Percentiles rank a stretch among this genome's conserved stretches.
These are phyloP conservation scores for Epinotia demarniana DNA, from an alignment of 2,888 invertebrate species.

Conservation along the genomic window DNA sequence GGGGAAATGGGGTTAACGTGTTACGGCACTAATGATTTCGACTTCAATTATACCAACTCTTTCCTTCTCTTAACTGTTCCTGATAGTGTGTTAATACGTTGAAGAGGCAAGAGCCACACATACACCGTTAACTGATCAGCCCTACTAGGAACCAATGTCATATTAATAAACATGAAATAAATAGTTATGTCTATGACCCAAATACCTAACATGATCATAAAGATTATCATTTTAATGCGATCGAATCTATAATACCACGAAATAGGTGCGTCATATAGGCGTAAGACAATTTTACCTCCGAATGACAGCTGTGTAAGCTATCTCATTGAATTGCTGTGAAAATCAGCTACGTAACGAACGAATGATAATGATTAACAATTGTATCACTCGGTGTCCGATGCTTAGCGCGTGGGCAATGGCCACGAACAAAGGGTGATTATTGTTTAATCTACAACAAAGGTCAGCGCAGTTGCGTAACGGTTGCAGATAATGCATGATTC, in stretches of 20 bases:
- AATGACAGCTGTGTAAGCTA: conserved; percentile 14
- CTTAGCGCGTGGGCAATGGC: conserved; percentile 27
- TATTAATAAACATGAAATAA: not conserved
- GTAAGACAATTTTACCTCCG: conserved; percentile 3
- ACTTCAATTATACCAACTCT: not conserved
- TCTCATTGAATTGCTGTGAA: conserved; percentile 23
- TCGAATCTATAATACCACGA: not conserved
- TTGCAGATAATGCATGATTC: conserved; percentile 59
- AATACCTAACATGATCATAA: not conserved
- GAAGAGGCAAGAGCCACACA: not conserved
- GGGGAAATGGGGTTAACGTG: conserved; percentile 6
- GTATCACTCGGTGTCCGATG: conserved; percentile 38
- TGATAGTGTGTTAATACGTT: not conserved
- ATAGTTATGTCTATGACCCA: not conserved
- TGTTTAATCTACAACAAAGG: conserved; percentile 58
- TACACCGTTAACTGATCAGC: not conserved
- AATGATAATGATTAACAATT: conserved; percentile 40
- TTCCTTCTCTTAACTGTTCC: not conserved
- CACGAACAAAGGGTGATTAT: conserved; percentile 43
- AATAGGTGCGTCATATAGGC: conserved; percentile 3
- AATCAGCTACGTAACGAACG: conserved; percentile 8
- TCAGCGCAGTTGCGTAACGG: conserved; percentile 55
- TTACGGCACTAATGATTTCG: not conserved
- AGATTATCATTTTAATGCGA: not conserved
- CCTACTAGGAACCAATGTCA: not conserved